A percentile compares a stretch with the other conserved stretches of the same genome.
These are phyloP conservation scores for Gymnarchus niloticus DNA, from an alignment of 2,113 vertebrate genomes.

Conservation along the genomic window DNA sequence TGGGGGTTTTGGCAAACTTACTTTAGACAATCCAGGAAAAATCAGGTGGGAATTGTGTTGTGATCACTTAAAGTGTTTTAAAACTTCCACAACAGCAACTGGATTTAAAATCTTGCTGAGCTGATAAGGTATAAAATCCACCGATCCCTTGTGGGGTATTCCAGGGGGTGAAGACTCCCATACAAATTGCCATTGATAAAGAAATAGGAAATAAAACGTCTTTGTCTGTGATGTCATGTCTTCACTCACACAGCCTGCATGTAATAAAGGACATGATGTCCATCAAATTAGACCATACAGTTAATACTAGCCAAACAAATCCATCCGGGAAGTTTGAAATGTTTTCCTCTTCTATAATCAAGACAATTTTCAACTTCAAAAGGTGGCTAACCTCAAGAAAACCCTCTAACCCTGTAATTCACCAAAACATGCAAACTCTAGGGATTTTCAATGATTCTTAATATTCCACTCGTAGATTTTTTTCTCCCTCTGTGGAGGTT, in stretches of 20 bases:
- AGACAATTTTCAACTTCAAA: neutral
- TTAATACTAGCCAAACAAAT: neutral
- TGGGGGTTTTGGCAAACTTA: neutral
- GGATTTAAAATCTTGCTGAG: slow-evolving; percentile 59
- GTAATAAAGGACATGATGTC: slow-evolving; percentile 23
- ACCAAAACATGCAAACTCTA: neutral
- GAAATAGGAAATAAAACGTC: slow-evolving; percentile 42
- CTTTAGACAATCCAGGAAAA: neutral
- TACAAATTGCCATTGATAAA: slow-evolving; percentile 62
- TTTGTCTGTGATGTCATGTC: slow-evolving; percentile 42
- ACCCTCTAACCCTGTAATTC: neutral
- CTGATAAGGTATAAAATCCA: slow-evolving; percentile 59
- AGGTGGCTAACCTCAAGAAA: neutral
- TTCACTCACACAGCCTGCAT: slow-evolving; percentile 17
- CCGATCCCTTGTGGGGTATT: slow-evolving; percentile 43
- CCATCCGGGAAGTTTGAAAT: neutral
- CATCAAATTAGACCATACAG: slow-evolving; percentile 5
- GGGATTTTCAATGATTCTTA: neutral
- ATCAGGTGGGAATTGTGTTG: slow-evolving; percentile 26
- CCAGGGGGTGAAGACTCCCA: slow-evolving; percentile 50
- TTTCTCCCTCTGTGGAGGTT: neutral
- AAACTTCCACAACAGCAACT: slow-evolving; percentile 60
- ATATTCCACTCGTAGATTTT: neutral
- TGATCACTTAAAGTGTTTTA: slow-evolving; percentile 53
- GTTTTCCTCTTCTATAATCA: neutral